Evolutionary conservation across 1,140 invertebrate species (phyloP).

Genomic region (Odontomachus brunneus): DNA sequence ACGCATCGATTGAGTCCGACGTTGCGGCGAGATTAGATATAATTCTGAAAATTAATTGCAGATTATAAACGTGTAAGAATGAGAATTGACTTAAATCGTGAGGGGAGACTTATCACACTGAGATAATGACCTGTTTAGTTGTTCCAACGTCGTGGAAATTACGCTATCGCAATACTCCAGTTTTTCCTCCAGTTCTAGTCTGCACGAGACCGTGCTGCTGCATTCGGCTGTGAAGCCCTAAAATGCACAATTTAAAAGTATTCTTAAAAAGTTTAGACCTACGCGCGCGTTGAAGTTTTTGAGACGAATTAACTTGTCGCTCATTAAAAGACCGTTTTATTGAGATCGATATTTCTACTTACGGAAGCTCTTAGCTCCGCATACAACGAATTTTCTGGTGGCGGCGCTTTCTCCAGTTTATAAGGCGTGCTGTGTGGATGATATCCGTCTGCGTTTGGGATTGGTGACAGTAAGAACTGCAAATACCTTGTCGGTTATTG

Average conservation of each 20-base stretch:
- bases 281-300: not conserved
- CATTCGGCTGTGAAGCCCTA: constrained; percentile 23
- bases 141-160: constrained; percentile 12
- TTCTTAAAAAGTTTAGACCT: not conserved
- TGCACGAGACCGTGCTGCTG: not conserved
- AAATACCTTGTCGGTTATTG: constrained; percentile 1
- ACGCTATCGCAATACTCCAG: constrained; percentile 1
- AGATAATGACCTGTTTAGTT: constrained; percentile 44
- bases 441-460: not conserved
- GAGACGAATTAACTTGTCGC: not conserved
- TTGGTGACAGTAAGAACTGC: constrained; percentile 7
- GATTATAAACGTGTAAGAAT: not conserved
- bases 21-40: not conserved
- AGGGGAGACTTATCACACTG: not conserved
- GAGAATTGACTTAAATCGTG: not conserved
- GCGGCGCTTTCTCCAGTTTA: not conserved
- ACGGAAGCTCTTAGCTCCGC: constrained; percentile 27
- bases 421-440: constrained; percentile 39
- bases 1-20: not conserved
- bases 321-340: not conserved
- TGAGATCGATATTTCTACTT: not conserved
- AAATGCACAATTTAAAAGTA: not conserved
- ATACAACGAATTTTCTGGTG: constrained; percentile 28
- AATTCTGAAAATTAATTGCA: constrained; percentile 42
- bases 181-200: constrained; percentile 19